Base-by-base conservation (phyloP, 1,140 invertebrate species). In the Lordiphosa stackelbergi region DNA sequence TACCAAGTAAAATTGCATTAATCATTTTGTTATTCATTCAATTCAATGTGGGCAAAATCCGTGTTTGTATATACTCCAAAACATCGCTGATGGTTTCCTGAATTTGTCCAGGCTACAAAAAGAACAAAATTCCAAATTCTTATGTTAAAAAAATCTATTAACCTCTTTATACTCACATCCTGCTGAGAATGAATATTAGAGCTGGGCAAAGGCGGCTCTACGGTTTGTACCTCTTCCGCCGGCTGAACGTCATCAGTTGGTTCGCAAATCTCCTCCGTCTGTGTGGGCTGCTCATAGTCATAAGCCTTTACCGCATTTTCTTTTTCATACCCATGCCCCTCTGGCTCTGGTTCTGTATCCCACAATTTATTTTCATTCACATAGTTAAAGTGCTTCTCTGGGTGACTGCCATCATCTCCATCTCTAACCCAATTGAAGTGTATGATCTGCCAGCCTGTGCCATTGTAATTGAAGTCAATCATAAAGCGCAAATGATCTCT, bases 391-490 rank as follows among this genome's bases (percentile, higher is more conserved):
- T 72, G 54, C 6, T 57, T 72, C 1, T 65, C 34, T 2, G 79
- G 73, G 38, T 42, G 45, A 38, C 47, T 42, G 0, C 42, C 34
- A 5, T 64, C 75, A 13, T 86, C 79, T 40, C 66, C 84, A 37
- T 86, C 85, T 0, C 77, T 64, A 0, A 85, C 47, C 81, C 81
- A 87, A 9, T 87, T 62, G 9, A 87, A 87, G 19, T 87, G 68
- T 1, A 87, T 71, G 0, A 86, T 73, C 46, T 86, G 73, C 85
- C 85, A 87, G 31, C 85, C 85, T 2, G 63, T 85, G 52, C 75
- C 75, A 22, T 86, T 85, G 36, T 62, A 86, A 42, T 86, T 86
- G 37, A 86, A 86, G 49, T 86, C 85, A 16, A 86, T 72, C 74
- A 85, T 75, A 13, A 86, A 86, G 19, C 85, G 85, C 9, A 86